These are phyloP conservation scores for Petroica traversi DNA, from an alignment of 2,113 vertebrate species.

Conservation along the genomic window DNA sequence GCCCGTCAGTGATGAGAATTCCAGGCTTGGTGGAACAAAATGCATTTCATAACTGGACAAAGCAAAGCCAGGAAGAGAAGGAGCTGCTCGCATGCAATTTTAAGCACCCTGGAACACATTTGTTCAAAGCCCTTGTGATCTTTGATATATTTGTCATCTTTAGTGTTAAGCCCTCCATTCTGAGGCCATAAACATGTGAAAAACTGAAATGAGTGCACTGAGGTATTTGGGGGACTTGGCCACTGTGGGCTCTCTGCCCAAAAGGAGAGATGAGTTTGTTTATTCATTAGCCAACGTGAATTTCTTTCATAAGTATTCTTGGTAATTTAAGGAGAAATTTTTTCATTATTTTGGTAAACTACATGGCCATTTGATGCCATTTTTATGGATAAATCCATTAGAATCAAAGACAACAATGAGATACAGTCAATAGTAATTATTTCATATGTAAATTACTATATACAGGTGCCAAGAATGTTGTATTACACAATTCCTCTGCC, in stretches of 20 bases:
- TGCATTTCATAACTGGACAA: neutral
- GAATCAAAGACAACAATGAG: neutral
- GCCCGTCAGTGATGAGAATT: neutral
- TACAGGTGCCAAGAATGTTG: neutral
- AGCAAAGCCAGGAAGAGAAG: neutral
- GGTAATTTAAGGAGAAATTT: neutral
- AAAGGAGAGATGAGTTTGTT: neutral
- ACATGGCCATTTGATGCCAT: rapidly evolving
- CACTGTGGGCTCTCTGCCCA: neutral
- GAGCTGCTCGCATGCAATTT: rapidly evolving
- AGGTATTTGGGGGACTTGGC: neutral
- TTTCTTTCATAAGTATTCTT: neutral
- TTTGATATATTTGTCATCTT: neutral
- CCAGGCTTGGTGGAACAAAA: neutral
- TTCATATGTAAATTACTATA: neutral
- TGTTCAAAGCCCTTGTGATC: neutral
- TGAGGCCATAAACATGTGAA: neutral
- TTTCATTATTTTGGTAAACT: neutral
- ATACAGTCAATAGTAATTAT: neutral
- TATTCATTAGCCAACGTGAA: rapidly evolving
- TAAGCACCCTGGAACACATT: neutral
- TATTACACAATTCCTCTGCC: neutral
- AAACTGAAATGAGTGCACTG: neutral
- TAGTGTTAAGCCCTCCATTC: neutral
- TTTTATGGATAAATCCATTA: neutral